Evolutionary conservation across 2,113 vertebrate genomes (phyloP), one percentile per base, ranked within the genome.

Genomic region (Cardinalis cardinalis): DNA sequence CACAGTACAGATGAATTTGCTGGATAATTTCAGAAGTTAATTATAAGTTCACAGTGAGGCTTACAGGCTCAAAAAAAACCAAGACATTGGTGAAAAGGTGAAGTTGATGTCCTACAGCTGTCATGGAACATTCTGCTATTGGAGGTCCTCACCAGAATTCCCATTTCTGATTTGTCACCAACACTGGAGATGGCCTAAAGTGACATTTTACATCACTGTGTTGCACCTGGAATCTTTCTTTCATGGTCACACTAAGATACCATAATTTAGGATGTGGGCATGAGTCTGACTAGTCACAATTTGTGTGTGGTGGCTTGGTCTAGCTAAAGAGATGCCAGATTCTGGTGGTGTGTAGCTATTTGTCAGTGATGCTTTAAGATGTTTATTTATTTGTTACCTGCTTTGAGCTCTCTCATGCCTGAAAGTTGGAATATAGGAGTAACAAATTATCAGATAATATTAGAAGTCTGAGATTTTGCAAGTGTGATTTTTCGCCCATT

Each of bases 191-290:
- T 65, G 8, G 72, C 11, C 10, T 25, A 24, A 40, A 61, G 18
- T 40, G 31, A 59, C 36, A 9, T 89, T 79, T 85, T 64, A 40
- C 7, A 32, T 72, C 19, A 65, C 15, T 7, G 1, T 56, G 20
- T 44, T 89, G 25, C 7, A 34, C 8, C 18, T 83, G 72, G 63
- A 93, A 76, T 89, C 20, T 7, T 13, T 46, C 5, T 8, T 28
- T 21, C 6, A 3, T 2, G 2, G 17, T 60, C 14, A 12, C 15
- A 32, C 9, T 85, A n/a, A 34, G 20, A 34, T 34, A 20, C 23
- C 31, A 14, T 41, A 46, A 44, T 18, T 32, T 41, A 28, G 34
- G 13, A 6, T 2, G 0, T 6, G 3, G 8, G 7, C 5, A 56
- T 36, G 63, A 66, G 15, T 61, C 13, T 13, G 31, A 44, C 25